Conservation (phyloP, 2,888 invertebrate genomes). For the Laspeyria flexula region DNA sequence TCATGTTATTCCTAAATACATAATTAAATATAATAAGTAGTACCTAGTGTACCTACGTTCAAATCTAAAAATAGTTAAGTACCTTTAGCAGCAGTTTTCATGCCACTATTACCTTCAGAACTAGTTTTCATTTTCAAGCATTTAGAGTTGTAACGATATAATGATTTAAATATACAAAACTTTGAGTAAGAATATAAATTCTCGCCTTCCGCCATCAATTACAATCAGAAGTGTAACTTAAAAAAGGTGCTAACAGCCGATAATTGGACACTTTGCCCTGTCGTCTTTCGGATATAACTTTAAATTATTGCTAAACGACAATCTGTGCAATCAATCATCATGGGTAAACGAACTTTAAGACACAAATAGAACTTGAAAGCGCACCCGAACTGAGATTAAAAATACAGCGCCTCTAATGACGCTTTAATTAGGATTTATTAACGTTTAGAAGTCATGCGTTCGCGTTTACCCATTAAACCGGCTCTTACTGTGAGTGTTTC, state of each 20-base stretch:
- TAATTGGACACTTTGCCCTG: slow-evolving; percentile 15
- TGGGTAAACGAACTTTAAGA: slow-evolving; percentile 42
- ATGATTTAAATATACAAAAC: too few relatives aligned
- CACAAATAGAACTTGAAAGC: slow-evolving; percentile 41
- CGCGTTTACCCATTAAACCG: slow-evolving; percentile 18
- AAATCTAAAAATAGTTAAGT: too few relatives aligned
- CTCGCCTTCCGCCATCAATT: too few relatives aligned
- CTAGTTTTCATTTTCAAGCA: too few relatives aligned
- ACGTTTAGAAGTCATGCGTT: slow-evolving; percentile 19
- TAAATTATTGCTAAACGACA: slow-evolving; percentile 35
- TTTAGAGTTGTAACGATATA: too few relatives aligned
- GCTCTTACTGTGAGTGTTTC: slow-evolving; percentile 12
- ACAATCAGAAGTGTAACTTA: too few relatives aligned
- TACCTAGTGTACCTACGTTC: too few relatives aligned
- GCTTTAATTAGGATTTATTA: slow-evolving; percentile 46
- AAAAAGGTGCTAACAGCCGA: not conserved
- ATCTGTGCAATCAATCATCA: slow-evolving; percentile 37
- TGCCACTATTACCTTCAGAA: too few relatives aligned
- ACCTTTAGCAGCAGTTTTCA: too few relatives aligned
- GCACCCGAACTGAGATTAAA: slow-evolving; percentile 33
- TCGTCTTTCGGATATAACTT: slow-evolving; percentile 17
- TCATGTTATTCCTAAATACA: too few relatives aligned
- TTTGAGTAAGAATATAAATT: too few relatives aligned
- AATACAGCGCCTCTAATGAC: slow-evolving; percentile 38
- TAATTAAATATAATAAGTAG: too few relatives aligned